Conservation (phyloP, 1,140 invertebrate genomes). For the Varroa destructor region DNA sequence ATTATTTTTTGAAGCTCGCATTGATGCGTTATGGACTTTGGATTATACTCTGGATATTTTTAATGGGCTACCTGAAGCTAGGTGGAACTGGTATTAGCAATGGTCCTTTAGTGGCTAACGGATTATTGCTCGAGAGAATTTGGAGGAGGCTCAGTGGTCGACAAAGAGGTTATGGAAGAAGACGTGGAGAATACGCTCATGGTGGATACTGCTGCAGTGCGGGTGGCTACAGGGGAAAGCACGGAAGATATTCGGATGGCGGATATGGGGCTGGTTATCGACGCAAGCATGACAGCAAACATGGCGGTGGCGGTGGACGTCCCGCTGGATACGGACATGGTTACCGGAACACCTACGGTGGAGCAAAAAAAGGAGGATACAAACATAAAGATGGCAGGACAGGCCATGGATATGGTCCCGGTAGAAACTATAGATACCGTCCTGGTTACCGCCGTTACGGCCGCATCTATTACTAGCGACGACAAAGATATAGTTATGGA, state of each 20-base stretch:
- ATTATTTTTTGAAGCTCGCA: too few relatives aligned
- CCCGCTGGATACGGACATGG: background rate
- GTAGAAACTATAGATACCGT: background rate
- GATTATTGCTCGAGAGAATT: background rate
- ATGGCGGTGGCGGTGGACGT: background rate
- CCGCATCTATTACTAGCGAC: background rate
- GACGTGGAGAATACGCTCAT: slow-evolving; percentile 3
- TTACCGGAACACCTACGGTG: background rate
- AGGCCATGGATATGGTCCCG: background rate
- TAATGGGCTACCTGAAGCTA: too few relatives aligned
- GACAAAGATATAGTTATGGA: background rate
- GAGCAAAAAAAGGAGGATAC: background rate
- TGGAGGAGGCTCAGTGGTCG: background rate
- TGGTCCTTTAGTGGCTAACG: too few relatives aligned
- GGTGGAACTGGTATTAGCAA: too few relatives aligned
- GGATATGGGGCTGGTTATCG: too few relatives aligned
- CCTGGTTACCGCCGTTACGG: background rate
- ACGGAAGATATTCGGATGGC: too few relatives aligned
- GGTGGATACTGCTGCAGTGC: background rate
- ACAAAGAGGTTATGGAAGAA: background rate
- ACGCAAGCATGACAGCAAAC: too few relatives aligned
- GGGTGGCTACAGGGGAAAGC: too few relatives aligned
- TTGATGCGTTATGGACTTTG: too few relatives aligned
- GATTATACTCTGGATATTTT: too few relatives aligned
- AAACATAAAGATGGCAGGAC: background rate